A percentile compares a stretch with the other conserved stretches of the same genome.
Evolutionary conservation across 2,113 vertebrate genomes (phyloP).

Genomic region (Prionailurus viverrinus): DNA sequence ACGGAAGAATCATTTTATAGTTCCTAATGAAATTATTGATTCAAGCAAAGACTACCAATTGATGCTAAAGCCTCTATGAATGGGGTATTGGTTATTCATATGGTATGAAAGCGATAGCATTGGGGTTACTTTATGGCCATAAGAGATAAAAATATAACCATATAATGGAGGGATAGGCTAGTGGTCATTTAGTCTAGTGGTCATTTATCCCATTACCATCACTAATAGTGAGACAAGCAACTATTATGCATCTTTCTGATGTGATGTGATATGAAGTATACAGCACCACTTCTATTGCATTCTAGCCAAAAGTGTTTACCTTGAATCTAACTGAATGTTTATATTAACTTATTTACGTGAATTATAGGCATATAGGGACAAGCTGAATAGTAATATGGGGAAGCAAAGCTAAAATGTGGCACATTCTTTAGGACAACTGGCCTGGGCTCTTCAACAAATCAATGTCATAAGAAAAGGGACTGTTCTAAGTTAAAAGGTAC

Average conservation of each 20-base stretch:
- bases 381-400: not conserved
- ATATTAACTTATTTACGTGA: not conserved
- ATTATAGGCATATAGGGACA: not conserved
- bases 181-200: not conserved
- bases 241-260: not conserved
- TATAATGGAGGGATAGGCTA: not conserved
- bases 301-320: not conserved
- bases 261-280: not conserved
- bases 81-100: not conserved
- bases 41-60: not conserved
- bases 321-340: not conserved
- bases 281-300: not conserved
- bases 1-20: constrained; percentile 1
- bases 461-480: not conserved
- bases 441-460: not conserved
- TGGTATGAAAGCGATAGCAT: not conserved
- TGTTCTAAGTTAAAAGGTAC: not conserved
- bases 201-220: not conserved
- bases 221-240: not conserved
- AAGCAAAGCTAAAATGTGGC: not conserved
- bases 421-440: not conserved
- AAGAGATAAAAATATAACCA: not conserved
- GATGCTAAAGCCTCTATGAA: not conserved
- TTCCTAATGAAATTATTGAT: not conserved
- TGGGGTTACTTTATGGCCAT: not conserved